Base-by-base conservation (phyloP, 2,113 vertebrate species). In the Seriola aureovittata region DNA sequence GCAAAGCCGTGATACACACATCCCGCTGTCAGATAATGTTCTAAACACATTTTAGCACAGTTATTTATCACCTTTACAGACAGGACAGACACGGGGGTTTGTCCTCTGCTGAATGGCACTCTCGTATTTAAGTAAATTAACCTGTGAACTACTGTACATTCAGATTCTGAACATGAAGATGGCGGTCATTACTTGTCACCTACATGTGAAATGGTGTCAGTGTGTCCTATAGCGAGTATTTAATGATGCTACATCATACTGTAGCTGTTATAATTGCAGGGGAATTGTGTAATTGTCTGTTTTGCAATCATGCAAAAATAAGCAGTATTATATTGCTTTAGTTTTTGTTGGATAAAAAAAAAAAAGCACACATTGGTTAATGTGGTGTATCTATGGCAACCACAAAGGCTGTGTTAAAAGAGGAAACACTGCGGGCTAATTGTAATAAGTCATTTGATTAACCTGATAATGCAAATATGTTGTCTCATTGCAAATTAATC, bases 301-400 rank as follows among this genome's bases (percentile, higher is more conserved):
- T 78, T 71, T 32, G 52, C 54, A 59, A 67, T 38, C 65, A 16
- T 55, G 68, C 57, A 42, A 68, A 63, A 73, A 66, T 42, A 48
- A 78, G 67, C 34, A 23, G 42, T 36, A 57, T 78, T 40, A 60
- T 25, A 17, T 3, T 75, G 46, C 57, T 36, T 3, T 4, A 44
- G 13, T 85, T 83, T 70, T 77, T 44, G 48, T 63, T 34, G 23
- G 32, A 66, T 75, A 67, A 66, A 64, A 38, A 38, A 38, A 38
- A 38, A 66, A 66, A 59, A 40, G 82, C 48, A 52, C 46, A 14
- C 50, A 75, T 21, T 23, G 4, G 42, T 64, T 85, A 82, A 78
- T 46, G 25, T 55, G 67, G n/a, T 25, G 82, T 87, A 82, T 78
- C 79, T 77, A 86, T 90, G 87, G 87, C 81, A 87, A 90, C 86